Base-by-base conservation (phyloP, 1,140 invertebrate genomes). In the Apis mellifera region DNA sequence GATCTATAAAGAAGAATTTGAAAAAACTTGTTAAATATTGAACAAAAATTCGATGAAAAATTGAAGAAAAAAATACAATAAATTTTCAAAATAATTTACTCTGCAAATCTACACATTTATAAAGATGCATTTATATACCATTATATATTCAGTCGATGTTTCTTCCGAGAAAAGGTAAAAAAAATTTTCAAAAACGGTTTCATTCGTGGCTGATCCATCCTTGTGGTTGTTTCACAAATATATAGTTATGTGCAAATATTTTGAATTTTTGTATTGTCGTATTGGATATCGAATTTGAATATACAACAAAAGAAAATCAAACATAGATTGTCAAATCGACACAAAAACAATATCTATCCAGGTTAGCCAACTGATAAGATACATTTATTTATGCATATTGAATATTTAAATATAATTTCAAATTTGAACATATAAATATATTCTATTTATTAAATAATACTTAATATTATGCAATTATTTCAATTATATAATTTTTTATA, bases 141-240 rank as follows among this genome's bases (percentile, higher is more conserved):
- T 87, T 87, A 86, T 64, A 69, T 71, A 87, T 87, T 87, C 86
- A 74, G 13, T 9, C 55, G 32, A 74, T 66, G 82, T 80, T 86
- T 26, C 69, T 86, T 87, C 86, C 82, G 82, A 85, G 75, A 88
- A 87, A 88, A 85, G 21, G 69, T 69, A 76, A n/a, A 78, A 77
- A 70, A 23, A 54, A 23, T 55, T 70, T 78, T 77, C 17, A 82
- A 57, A 68, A 69, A 52, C 69, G 71, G 70, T 79, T 82, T 82
- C 65, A 54, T 79, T 79, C 81, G 74, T 64, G 68, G 85, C 71
- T 78, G 80, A 75, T 57, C 68, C 76, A 76, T 57, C 59, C 76
- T 79, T 62, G 85, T 86, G 85, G 78, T 69, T 77, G 77, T 86
- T 87, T 87, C 80, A 82, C 59, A 73, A 68, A 55, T 50, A 26